phyloP scores from a whole-genome alignment of 2,888 invertebrate genomes.

The Patella depressa region DNA sequence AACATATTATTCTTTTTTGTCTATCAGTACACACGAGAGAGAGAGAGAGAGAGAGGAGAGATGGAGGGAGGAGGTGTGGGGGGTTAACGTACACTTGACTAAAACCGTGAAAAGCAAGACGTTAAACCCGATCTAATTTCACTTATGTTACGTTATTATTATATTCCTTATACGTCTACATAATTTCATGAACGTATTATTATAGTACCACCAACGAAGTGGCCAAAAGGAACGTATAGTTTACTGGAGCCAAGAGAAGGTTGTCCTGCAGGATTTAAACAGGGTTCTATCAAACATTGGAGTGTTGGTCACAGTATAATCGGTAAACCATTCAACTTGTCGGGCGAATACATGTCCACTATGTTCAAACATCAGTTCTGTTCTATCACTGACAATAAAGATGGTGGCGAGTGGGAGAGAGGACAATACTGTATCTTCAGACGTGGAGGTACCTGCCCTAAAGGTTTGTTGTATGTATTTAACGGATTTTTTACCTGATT shows the following conservation, averaged over 20 bases:
- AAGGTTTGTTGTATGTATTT: constrained; percentile 4
- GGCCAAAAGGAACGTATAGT: constrained; percentile 3
- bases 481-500: too few species aligned
- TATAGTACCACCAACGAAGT: not conserved
- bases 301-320: not conserved
- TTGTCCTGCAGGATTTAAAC: constrained; percentile 3
- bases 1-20: too few species aligned
- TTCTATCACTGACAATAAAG: constrained; percentile 10
- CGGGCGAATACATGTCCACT: not conserved
- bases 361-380: constrained; percentile 14
- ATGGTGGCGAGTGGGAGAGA: not conserved
- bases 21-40: too few species aligned
- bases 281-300: constrained; percentile 1
- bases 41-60: too few species aligned
- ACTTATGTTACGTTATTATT: too few species aligned
- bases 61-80: too few species aligned
- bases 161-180: too few species aligned
- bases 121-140: too few species aligned
- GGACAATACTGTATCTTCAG: constrained; percentile 22
- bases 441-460: constrained; percentile 14
- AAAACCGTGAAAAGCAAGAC: too few species aligned
- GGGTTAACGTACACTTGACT: too few species aligned
- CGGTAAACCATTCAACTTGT: constrained; percentile 6
- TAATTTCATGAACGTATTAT: too few species aligned
- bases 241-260: not conserved